A percentile compares a stretch with the other conserved stretches of the same genome.
These are phyloP conservation scores for Mycalesis mineus DNA, from an alignment of 2,888 invertebrate species.

Conservation along the genomic window DNA sequence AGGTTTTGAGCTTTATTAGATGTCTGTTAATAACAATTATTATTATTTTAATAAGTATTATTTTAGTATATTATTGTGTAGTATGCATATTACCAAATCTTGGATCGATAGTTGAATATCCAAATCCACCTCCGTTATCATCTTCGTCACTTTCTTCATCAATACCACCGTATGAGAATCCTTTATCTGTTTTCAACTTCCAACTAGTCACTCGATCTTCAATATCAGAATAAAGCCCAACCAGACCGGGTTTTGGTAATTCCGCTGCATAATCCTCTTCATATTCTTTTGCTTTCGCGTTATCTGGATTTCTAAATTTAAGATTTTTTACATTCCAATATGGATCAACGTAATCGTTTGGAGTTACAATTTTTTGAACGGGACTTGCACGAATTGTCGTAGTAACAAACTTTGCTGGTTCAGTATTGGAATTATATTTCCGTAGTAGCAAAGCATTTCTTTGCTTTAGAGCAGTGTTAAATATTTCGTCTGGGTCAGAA, in stretches of 20 bases:
- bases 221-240: constrained; percentile 61
- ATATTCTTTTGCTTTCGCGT: constrained; percentile 40
- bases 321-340: constrained; percentile 65
- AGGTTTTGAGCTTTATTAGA: too few species aligned
- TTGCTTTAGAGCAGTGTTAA: constrained; percentile 45
- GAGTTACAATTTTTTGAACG: constrained; percentile 42
- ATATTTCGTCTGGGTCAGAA: constrained; percentile 35
- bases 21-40: too few species aligned
- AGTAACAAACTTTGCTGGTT: constrained; percentile 34
- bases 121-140: constrained; percentile 47
- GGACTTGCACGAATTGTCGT: constrained; percentile 31
- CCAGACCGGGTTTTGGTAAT: constrained; percentile 60
- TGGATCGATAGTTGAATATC: constrained; percentile 62
- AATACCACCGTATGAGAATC: constrained; percentile 33
- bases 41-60: neutral
- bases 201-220: constrained; percentile 41
- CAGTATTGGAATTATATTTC: constrained; percentile 37
- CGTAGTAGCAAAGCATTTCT: constrained; percentile 49
- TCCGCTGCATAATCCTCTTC: constrained; percentile 55
- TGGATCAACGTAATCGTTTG: constrained; percentile 53
- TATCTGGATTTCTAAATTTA: constrained; percentile 39
- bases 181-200: constrained; percentile 39
- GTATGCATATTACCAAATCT: constrained; percentile 44
- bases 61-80: neutral
- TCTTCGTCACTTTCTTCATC: constrained; percentile 42